Conservation (phyloP, 2,888 invertebrate species). For the Agrochola macilenta region DNA sequence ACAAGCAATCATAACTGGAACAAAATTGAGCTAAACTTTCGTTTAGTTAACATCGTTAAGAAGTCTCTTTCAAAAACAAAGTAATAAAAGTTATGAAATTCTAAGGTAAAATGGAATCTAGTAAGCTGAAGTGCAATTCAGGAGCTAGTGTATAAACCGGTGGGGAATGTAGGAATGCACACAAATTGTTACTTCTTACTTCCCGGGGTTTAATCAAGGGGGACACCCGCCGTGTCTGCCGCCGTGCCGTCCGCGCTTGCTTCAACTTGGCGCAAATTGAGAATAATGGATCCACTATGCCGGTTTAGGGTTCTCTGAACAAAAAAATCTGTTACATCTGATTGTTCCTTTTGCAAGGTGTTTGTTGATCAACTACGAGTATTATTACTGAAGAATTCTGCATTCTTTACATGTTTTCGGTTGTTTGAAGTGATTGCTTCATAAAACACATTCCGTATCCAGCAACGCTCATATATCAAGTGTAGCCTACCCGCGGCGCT, state of each 20-base stretch:
- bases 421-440: constrained; percentile 18
- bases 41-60: constrained; percentile 51
- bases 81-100: constrained; percentile 66
- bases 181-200: constrained; percentile 88
- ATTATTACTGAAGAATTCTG: not conserved
- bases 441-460: constrained; percentile 25
- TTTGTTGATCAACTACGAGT: constrained; percentile 36
- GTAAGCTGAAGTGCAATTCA: constrained; percentile 79
- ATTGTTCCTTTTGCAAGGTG: constrained; percentile 57
- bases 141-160: constrained; percentile 73
- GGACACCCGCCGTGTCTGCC: constrained; percentile 88
- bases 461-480: constrained; percentile 42
- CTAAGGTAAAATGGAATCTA: constrained; percentile 57
- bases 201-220: constrained; percentile 89
- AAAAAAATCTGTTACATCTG: constrained; percentile 75
- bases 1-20: constrained; percentile 41
- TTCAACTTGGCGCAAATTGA: constrained; percentile 88
- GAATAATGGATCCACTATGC: constrained; percentile 86
- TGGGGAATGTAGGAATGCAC: constrained; percentile 79
- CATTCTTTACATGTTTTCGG: not conserved
- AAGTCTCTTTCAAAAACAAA: constrained; percentile 57
- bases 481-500: constrained; percentile 72
- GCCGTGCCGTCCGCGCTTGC: constrained; percentile 76
- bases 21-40: constrained; percentile 42
- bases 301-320: constrained; percentile 79